Percentiles rank a stretch among this genome's conserved stretches.
phyloP scores from a whole-genome alignment of 2,113 vertebrate species.

The Aegithalos caudatus region DNA sequence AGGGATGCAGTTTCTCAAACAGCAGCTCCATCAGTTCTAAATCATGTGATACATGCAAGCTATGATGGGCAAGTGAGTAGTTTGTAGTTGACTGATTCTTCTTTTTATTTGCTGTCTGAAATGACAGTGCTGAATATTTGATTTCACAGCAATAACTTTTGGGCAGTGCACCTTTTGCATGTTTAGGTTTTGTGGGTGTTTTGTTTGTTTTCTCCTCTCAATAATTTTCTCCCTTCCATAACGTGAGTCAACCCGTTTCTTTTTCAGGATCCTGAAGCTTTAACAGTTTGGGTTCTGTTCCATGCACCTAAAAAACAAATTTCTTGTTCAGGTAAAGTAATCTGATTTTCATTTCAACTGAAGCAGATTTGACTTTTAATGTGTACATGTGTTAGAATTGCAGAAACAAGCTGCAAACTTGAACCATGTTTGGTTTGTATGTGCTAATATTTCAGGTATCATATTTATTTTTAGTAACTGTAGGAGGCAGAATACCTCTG shows the following conservation, averaged over 20 bases:
- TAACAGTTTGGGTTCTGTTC: constrained; percentile 90
- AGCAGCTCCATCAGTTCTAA: constrained; percentile 84
- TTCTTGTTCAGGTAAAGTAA: constrained; percentile 78
- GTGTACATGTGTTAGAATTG: background rate
- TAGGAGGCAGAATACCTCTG: background rate
- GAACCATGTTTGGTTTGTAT: background rate
- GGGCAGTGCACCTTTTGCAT: background rate
- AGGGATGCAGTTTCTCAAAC: constrained; percentile 64
- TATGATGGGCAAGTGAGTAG: constrained; percentile 81
- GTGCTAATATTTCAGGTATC: background rate
- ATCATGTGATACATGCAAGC: constrained; percentile 88
- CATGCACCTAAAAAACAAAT: constrained; percentile 83
- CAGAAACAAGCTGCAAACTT: background rate
- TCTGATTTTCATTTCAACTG: background rate
- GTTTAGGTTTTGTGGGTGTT: background rate
- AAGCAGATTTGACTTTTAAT: background rate
- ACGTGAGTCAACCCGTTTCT: background rate
- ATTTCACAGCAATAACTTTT: background rate
- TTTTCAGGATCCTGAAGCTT: constrained; percentile 83
- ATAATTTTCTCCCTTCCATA: background rate
- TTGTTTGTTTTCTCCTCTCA: background rate
- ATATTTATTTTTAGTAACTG: background rate
- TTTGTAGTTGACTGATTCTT: background rate
- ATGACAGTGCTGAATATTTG: background rate
- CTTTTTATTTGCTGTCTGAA: background rate